phyloP scores from a whole-genome alignment of 2,888 invertebrate genomes.

The Tetramorium bicarinatum region DNA sequence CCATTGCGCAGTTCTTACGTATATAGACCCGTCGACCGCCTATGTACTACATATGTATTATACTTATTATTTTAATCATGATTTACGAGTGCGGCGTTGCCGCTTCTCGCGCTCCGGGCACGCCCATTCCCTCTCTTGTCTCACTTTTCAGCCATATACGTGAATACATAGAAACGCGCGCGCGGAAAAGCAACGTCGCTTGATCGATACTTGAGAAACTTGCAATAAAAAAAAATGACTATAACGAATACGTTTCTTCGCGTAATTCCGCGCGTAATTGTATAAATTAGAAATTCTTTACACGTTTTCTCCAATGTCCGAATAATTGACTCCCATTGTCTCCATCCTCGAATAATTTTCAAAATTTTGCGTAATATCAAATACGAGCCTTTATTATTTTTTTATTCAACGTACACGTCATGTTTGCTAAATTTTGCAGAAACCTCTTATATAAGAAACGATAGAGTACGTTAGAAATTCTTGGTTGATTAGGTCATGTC shows the following conservation, averaged over 20 bases:
- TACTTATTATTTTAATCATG: conserved; percentile 86
- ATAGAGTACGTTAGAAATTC: not conserved
- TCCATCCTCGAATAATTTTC: not conserved
- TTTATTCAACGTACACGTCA: not conserved
- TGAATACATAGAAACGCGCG: conserved; percentile 68
- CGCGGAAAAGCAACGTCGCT: conserved; percentile 73
- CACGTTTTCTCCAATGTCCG: not conserved
- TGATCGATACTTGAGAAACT: conserved; percentile 77
- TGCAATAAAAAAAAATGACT: conserved; percentile 62
- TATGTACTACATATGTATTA: conserved; percentile 83
- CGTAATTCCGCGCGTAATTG: not conserved
- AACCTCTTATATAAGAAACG: not conserved
- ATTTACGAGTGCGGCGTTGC: conserved; percentile 85
- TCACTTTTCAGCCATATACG: conserved; percentile 69
- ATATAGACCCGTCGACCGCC: conserved; percentile 74
- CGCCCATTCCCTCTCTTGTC: conserved; percentile 81
- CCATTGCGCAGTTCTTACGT: conserved; percentile 81
- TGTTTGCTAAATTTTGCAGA: not conserved
- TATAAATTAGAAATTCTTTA: not conserved
- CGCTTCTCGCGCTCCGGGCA: conserved; percentile 78
- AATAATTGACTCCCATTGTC: not conserved
- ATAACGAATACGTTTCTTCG: conserved; percentile 27
- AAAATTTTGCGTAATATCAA: not conserved
- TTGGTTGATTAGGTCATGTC: conserved; percentile 35
- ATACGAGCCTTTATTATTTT: not conserved